phyloP scores from a whole-genome alignment of 2,888 invertebrate genomes.

The Neoaliturus tenellus region DNA sequence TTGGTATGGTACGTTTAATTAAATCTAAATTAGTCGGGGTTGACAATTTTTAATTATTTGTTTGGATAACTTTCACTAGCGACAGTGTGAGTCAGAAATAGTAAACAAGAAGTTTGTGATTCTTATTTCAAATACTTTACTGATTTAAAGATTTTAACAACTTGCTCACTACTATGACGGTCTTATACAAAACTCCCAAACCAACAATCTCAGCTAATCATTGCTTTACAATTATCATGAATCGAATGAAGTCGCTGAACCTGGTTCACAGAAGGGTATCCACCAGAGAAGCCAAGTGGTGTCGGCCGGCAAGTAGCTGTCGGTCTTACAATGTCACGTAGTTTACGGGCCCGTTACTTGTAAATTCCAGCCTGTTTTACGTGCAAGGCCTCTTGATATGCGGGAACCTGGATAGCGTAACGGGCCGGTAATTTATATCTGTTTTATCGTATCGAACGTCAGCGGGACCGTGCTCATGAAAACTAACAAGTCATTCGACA shows the following conservation, averaged over 20 bases:
- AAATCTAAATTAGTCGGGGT: background rate
- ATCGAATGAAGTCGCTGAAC: too few relatives aligned
- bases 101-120: too few relatives aligned
- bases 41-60: background rate
- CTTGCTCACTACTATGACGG: too few relatives aligned
- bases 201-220: too few relatives aligned
- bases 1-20: background rate
- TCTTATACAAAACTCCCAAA: too few relatives aligned
- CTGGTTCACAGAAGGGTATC: too few relatives aligned
- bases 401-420: conserved; percentile 11
- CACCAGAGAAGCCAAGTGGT: too few relatives aligned
- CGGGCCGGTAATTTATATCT: conserved; percentile 31
- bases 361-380: conserved; percentile 34
- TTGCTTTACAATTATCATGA: too few relatives aligned
- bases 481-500: conserved; percentile 24
- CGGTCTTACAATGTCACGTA: conserved; percentile 31
- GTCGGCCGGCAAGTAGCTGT: too few relatives aligned
- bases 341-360: conserved; percentile 34
- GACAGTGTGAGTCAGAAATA: too few relatives aligned
- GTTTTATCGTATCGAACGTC: conserved; percentile 20
- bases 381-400: conserved; percentile 23
- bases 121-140: too few relatives aligned
- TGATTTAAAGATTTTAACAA: too few relatives aligned
- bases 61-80: background rate
- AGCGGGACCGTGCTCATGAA: background rate